These are phyloP conservation scores for Musca vetustissima DNA, from an alignment of 1,140 invertebrate species.

Conservation along the genomic window DNA sequence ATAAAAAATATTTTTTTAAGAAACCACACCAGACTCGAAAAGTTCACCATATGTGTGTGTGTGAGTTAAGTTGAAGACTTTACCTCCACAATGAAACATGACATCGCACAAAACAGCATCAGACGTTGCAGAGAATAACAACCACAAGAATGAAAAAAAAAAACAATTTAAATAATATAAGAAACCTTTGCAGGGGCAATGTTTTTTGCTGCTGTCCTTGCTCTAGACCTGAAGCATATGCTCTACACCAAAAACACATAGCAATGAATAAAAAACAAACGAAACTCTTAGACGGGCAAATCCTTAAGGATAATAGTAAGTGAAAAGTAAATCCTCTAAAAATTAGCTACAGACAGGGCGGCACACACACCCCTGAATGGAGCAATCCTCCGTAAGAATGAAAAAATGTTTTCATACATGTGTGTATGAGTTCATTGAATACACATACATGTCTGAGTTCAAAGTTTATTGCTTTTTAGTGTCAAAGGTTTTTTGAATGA, in stretches of 20 bases:
- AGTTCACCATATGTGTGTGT: too few species aligned
- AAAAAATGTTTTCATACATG: too few species aligned
- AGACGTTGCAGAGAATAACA: not conserved
- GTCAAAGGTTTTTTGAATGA: not conserved
- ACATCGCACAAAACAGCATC: slow-evolving; percentile 4
- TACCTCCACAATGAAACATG: slow-evolving; percentile 18
- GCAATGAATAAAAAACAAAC: slow-evolving; percentile 5
- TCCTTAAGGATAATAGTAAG: slow-evolving; percentile 21
- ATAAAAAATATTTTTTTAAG: not conserved
- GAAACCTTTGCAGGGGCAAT: not conserved
- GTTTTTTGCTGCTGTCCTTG: not conserved
- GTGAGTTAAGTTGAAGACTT: not conserved
- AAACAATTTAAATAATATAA: not conserved
- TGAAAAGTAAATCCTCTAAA: slow-evolving; percentile 21
- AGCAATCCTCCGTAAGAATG: too few species aligned
- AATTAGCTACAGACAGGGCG: slow-evolving; percentile 9
- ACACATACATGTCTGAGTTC: not conserved
- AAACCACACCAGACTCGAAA: not conserved
- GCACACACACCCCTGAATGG: not conserved
- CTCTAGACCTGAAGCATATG: slow-evolving; percentile 1
- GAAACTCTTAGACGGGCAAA: slow-evolving; percentile 8
- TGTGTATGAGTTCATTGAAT: not conserved
- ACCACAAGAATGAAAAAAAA: slow-evolving; percentile 1
- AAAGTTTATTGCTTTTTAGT: slow-evolving; percentile 6
- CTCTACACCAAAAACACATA: not conserved